These are phyloP conservation scores for Folsomia candida DNA, from an alignment of 2,888 invertebrate genomes.

Conservation along the genomic window DNA sequence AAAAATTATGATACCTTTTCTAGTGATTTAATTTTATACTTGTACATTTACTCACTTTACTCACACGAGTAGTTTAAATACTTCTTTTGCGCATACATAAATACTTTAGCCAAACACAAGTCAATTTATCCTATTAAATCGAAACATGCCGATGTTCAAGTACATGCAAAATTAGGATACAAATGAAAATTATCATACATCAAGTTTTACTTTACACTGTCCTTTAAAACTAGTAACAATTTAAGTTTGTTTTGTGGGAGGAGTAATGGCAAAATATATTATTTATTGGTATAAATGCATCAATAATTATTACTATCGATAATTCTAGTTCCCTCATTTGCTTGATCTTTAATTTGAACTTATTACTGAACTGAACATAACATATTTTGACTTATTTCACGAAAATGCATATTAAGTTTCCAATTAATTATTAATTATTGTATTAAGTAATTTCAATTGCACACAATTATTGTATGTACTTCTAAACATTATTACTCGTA, in stretches of 20 bases:
- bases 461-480: constrained; percentile 26
- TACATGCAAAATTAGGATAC: background rate
- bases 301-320: too few relatives aligned
- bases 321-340: too few relatives aligned
- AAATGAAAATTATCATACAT: background rate
- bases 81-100: too few relatives aligned
- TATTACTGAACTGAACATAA: background rate
- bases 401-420: background rate
- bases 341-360: background rate
- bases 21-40: too few relatives aligned
- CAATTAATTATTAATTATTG: background rate
- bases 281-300: background rate
- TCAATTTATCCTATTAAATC: too few relatives aligned
- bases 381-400: background rate
- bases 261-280: background rate
- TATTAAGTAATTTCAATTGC: background rate
- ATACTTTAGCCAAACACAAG: too few relatives aligned
- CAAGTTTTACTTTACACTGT: background rate
- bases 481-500: constrained; percentile 24
- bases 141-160: too few relatives aligned
- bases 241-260: background rate
- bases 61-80: too few relatives aligned
- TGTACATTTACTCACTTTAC: too few relatives aligned
- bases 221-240: background rate
- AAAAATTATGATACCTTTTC: too few relatives aligned